Conservation (phyloP, 2,113 vertebrate species). For the Boleophthalmus pectinirostris region DNA sequence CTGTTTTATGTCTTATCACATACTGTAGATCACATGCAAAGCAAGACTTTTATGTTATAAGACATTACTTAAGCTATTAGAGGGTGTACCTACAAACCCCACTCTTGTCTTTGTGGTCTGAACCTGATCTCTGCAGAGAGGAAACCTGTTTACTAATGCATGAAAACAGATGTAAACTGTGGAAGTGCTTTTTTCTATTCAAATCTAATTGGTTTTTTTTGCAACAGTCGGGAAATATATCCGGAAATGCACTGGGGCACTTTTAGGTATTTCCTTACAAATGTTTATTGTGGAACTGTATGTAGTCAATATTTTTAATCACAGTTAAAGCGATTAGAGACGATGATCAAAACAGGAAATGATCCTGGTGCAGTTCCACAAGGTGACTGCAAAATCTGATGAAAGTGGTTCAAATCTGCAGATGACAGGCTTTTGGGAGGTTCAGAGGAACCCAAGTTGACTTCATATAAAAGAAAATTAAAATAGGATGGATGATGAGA, state of each 20-base stretch:
- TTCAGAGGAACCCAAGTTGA: constrained; percentile 34
- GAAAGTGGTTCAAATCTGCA: constrained; percentile 33
- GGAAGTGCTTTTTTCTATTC: constrained; percentile 45
- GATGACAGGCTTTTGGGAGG: constrained; percentile 30
- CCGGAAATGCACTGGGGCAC: constrained; percentile 7
- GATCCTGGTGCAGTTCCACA: constrained; percentile 27
- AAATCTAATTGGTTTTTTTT: constrained; percentile 24
- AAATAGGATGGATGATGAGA: constrained; percentile 29
- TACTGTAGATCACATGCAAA: not conserved
- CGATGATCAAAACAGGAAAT: constrained; percentile 34
- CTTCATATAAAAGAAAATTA: constrained; percentile 45
- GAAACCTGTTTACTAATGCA: constrained; percentile 64
- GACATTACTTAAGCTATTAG: not conserved
- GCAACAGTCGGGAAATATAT: constrained; percentile 13
- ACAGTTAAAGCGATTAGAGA: constrained; percentile 41
- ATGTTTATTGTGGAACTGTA: constrained; percentile 30
- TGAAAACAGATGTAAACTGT: constrained; percentile 60
- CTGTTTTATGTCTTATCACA: not conserved
- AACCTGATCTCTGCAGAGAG: constrained; percentile 38
- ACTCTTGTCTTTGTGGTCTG: constrained; percentile 30
- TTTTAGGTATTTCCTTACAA: constrained; percentile 20
- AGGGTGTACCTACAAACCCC: constrained; percentile 69
- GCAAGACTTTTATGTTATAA: constrained; percentile 2
- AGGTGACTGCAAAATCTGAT: constrained; percentile 39
- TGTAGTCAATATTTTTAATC: constrained; percentile 41